A percentile compares a stretch with the other conserved stretches of the same genome.
Evolutionary conservation across 1,140 invertebrate genomes (phyloP).

Genomic region (Neodiprion fabricii): DNA sequence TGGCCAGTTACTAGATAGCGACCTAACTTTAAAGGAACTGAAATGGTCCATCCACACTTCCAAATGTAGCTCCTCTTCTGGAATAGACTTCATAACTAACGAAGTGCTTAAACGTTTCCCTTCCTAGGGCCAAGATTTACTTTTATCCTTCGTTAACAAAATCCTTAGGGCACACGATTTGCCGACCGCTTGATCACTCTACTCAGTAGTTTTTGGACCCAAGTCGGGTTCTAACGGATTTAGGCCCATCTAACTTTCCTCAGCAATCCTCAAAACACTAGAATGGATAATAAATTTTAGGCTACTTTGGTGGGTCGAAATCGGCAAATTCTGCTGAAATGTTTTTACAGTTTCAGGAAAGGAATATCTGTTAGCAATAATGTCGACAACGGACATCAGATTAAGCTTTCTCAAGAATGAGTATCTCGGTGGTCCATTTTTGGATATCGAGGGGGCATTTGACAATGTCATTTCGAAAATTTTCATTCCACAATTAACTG

Average conservation of each 20-base stretch:
- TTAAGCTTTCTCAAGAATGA: conserved; percentile 15
- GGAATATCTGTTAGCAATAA: conserved; percentile 25
- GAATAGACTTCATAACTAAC: background rate
- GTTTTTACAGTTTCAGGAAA: conserved; percentile 28
- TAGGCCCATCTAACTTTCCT: no score
- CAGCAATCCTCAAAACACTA: no score
- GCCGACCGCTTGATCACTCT: conserved; percentile 22
- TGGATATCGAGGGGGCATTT: conserved; percentile 23
- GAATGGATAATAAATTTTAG: no score
- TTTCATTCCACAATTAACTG: conserved; percentile 12
- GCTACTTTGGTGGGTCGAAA: conserved; percentile 8
- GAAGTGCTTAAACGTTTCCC: conserved; percentile 1
- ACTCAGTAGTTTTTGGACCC: background rate
- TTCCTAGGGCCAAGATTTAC: background rate
- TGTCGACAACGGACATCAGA: conserved; percentile 15
- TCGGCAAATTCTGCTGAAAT: conserved; percentile 8
- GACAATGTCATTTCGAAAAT: conserved; percentile 16
- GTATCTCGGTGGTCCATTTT: conserved; percentile 4
- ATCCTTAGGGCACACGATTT: conserved; percentile 17
- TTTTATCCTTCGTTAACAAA: conserved; percentile 12
- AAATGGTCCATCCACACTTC: background rate
- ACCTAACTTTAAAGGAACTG: background rate
- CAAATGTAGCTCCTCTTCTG: background rate
- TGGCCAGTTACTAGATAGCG: background rate
- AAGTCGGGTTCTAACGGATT: no score